Percentiles rank a stretch among this genome's conserved stretches.
Conservation (phyloP, 2,888 invertebrate genomes). For the Anthoptus insignis region DNA sequence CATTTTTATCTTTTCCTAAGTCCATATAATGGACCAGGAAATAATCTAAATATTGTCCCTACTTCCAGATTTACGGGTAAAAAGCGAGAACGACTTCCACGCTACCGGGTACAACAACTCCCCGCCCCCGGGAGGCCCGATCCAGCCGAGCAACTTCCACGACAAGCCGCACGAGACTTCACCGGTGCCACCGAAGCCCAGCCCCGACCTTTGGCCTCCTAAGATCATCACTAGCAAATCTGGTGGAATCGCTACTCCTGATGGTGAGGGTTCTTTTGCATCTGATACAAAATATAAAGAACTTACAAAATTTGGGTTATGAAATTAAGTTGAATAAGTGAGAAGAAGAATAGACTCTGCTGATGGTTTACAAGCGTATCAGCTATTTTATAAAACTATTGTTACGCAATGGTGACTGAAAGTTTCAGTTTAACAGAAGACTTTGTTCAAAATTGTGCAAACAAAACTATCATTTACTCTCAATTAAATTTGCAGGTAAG, state of each 20-base stretch:
- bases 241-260: conserved; percentile 94
- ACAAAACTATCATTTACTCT: background rate
- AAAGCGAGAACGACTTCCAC: conserved; percentile 88
- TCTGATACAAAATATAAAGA: background rate
- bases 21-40: conserved; percentile 5
- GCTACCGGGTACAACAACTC: conserved; percentile 86
- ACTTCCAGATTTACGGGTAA: conserved; percentile 92
- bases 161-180: conserved; percentile 79
- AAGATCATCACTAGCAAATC: conserved; percentile 91
- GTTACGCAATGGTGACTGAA: too few relatives aligned
- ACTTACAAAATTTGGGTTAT: too few relatives aligned
- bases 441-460: too few relatives aligned
- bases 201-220: conserved; percentile 88
- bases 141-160: conserved; percentile 77
- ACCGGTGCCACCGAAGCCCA: conserved; percentile 86
- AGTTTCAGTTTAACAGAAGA: too few relatives aligned
- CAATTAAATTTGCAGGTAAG: conserved; percentile 89
- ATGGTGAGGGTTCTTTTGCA: conserved; percentile 87
- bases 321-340: too few relatives aligned
- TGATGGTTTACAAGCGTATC: too few relatives aligned
- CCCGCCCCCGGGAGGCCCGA: conserved; percentile 86
- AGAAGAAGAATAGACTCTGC: too few relatives aligned
- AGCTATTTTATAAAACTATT: too few relatives aligned
- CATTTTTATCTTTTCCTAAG: too few relatives aligned
- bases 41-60: background rate